Conservation (phyloP, 2,888 invertebrate species). For the Cremastinae sp. region DNA sequence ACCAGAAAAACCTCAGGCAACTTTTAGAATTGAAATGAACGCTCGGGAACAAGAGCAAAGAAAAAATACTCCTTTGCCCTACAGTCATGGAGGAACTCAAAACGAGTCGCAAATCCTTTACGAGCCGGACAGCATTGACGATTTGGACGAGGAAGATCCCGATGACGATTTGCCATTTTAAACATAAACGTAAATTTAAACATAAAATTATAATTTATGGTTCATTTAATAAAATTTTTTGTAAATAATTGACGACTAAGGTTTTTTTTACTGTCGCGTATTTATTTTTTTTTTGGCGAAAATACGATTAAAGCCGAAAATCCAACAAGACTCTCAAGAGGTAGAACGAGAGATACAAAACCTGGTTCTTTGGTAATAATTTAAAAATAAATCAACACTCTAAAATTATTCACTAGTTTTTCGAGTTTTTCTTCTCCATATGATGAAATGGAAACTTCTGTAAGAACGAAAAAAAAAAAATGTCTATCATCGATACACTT, state of each 20-base stretch:
- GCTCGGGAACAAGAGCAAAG: conserved; percentile 75
- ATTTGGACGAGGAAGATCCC: conserved; percentile 93
- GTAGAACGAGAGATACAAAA: conserved; percentile 13
- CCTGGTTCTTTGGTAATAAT: conserved; percentile 10
- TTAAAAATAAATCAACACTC: no score
- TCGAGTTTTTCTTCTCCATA: no score
- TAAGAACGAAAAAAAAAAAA: background rate
- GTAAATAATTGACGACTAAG: background rate
- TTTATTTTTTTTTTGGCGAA: conserved; percentile 67
- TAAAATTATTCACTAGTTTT: no score
- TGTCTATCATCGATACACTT: background rate
- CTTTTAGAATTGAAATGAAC: conserved; percentile 76
- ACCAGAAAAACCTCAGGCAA: conserved; percentile 67
- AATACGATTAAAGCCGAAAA: conserved; percentile 42
- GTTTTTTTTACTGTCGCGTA: conserved; percentile 68
- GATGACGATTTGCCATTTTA: conserved; percentile 91
- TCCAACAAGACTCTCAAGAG: conserved; percentile 31
- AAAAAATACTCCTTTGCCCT: conserved; percentile 73
- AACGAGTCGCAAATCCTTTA: conserved; percentile 84
- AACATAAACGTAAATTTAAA: conserved; percentile 57
- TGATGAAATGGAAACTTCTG: no score
- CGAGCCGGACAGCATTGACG: conserved; percentile 89
- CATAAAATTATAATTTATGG: conserved; percentile 9
- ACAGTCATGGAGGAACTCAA: conserved; percentile 62
- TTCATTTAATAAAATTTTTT: conserved; percentile 55